Percentiles rank a stretch among this genome's conserved stretches.
Evolutionary conservation across 2,888 invertebrate species (phyloP).

Genomic region (Acholoe squamosa): DNA sequence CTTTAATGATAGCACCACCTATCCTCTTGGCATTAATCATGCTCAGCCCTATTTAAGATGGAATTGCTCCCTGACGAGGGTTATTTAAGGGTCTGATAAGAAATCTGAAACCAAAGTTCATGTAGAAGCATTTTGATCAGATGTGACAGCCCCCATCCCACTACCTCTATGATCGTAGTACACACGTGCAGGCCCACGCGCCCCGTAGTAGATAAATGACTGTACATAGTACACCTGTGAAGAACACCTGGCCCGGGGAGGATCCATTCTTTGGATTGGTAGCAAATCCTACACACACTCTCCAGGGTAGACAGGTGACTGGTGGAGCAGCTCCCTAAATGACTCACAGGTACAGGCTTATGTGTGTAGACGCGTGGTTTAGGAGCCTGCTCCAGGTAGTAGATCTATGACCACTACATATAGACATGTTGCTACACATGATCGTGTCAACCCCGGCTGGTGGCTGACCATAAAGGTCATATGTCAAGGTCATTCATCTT

Average conservation of each 20-base stretch:
- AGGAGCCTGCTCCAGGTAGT: not conserved
- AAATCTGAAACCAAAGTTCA: too few species aligned
- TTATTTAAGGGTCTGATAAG: too few species aligned
- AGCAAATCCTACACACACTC: slow-evolving; percentile 12
- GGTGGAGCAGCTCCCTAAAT: not conserved
- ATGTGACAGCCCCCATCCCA: too few species aligned
- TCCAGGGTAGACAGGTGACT: not conserved
- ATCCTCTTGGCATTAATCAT: too few species aligned
- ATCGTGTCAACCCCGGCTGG: not conserved
- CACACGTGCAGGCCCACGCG: too few species aligned
- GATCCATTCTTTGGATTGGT: slow-evolving; percentile 8
- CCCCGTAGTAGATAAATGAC: too few species aligned
- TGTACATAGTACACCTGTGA: too few species aligned
- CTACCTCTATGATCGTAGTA: too few species aligned
- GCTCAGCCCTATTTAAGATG: too few species aligned
- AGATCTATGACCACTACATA: not conserved
- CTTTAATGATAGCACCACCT: too few species aligned
- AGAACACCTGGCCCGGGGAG: not conserved
- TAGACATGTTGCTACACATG: not conserved
- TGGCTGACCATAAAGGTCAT: not conserved
- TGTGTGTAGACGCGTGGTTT: not conserved
- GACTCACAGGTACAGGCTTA: not conserved
- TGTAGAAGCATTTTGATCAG: too few species aligned
- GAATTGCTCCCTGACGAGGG: too few species aligned
- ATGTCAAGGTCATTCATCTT: not conserved